Evolutionary conservation across 2,797 vertebrate genomes (phyloP).

Genomic region (Micromesistius poutassou): DNA sequence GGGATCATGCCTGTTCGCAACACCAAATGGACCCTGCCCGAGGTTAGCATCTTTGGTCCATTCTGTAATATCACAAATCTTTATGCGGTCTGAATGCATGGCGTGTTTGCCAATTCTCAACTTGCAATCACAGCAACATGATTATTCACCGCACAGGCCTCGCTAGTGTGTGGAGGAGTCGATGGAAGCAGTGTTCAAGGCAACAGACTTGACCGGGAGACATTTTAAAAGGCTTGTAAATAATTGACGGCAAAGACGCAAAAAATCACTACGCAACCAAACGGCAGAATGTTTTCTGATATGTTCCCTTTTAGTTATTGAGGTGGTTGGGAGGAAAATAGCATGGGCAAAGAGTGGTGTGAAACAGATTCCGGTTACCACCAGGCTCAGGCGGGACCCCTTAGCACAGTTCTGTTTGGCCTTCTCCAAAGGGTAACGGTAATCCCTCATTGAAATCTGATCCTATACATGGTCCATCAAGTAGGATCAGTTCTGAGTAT

Average conservation of each 20-base stretch:
- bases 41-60: neutral
- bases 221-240: constrained; percentile 3
- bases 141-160: neutral
- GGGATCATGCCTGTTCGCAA: neutral
- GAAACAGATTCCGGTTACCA: neutral
- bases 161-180: neutral
- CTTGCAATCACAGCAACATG: neutral
- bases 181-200: neutral
- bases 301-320: neutral
- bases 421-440: neutral
- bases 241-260: neutral
- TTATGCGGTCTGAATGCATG: neutral
- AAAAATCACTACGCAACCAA: neutral
- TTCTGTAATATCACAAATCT: neutral
- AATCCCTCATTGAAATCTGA: neutral
- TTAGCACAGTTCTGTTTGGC: neutral
- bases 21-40: neutral
- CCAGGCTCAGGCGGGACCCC: neutral
- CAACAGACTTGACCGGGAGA: neutral
- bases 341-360: neutral
- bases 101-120: neutral
- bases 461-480: neutral
- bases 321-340: neutral
- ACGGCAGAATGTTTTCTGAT: neutral
- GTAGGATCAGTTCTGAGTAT: neutral